Base-by-base conservation (phyloP, 2,888 invertebrate genomes). In the Nephrocerus scutellatus region DNA sequence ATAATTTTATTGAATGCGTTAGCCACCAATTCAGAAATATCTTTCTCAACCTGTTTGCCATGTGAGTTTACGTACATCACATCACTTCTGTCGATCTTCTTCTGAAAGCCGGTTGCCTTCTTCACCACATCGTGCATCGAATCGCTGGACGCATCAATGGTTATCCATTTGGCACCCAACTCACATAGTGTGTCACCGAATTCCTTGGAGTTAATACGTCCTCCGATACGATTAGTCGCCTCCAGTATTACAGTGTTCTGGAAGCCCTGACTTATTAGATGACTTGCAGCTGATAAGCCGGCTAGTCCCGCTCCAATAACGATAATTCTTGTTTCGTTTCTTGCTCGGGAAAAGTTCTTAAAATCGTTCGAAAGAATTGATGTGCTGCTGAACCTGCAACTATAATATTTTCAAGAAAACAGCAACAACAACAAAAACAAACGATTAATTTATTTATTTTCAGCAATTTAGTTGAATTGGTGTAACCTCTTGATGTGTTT, bases 221-320 rank as follows among this genome's bases (percentile, higher is more conserved):
- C 85, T 20, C 85, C 85, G 44, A 81, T 83, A 52, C 84, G 79
- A 60, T 85, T 80, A 38, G 82, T 80, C 9, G 86, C 87, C 65
- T 88, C 87, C 29, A 87, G 67, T 32, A 87, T 70, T 1, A 76
- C 72, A 48, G 85, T 80, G 60, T 83, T 80, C 40, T 72, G 74
- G 45, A 86, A 74, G 10, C 85, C 85, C 56, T 83, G 78, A 55
- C 80, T 76, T 3, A 75, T 69, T 6, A 88, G 73, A 34, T 83
- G 74, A 56, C 81, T 77, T 2, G 86, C 86, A 5, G 86, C 86
- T 1, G 86, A 84, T 6, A 88, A 70, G 2, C 87, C 87, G 2
- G 87, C 82, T 58, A 87, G 77, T 10, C 87, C 87, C 2, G 84
- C 86, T 0, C 87, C 87, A 20, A 87, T 70, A 15, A 87, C 80